Conservation (phyloP, 2,113 vertebrate genomes). For the Triplophysa dalaica region DNA sequence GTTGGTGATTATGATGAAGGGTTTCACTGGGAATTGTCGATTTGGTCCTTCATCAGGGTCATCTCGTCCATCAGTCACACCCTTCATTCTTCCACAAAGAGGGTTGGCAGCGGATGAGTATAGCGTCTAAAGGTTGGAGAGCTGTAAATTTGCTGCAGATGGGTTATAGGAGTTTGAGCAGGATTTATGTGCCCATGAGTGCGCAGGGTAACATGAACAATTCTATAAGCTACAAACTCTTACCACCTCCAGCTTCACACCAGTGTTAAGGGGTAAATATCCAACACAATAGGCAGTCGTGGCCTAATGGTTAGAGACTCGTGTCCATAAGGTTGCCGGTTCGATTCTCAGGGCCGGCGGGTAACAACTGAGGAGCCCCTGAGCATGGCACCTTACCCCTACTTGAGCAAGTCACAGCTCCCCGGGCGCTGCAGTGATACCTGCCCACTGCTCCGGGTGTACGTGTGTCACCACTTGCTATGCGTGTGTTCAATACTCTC, state of each 20-base stretch:
- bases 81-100: conserved; percentile 24
- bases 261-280: neutral
- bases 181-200: conserved; percentile 23
- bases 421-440: too few relatives aligned
- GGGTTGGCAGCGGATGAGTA: conserved; percentile 17
- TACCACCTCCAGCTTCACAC: neutral
- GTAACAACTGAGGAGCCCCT: too few relatives aligned
- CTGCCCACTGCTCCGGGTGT: too few relatives aligned
- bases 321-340: too few relatives aligned
- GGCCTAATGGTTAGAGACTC: too few relatives aligned
- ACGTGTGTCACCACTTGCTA: too few relatives aligned
- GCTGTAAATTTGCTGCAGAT: conserved; percentile 45
- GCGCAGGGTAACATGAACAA: neutral
- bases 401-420: too few relatives aligned
- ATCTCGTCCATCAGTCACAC: conserved; percentile 50
- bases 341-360: too few relatives aligned
- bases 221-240: conserved; percentile 20
- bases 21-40: conserved; percentile 38
- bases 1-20: conserved; percentile 51
- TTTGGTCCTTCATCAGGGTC: conserved; percentile 44
- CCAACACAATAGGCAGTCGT: too few relatives aligned
- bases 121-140: conserved; percentile 4
- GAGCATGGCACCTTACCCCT: too few relatives aligned
- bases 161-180: neutral
- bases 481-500: too few relatives aligned